These are phyloP conservation scores for Microtus ochrogaster DNA, from an alignment of 2,113 vertebrate species.

Conservation along the genomic window DNA sequence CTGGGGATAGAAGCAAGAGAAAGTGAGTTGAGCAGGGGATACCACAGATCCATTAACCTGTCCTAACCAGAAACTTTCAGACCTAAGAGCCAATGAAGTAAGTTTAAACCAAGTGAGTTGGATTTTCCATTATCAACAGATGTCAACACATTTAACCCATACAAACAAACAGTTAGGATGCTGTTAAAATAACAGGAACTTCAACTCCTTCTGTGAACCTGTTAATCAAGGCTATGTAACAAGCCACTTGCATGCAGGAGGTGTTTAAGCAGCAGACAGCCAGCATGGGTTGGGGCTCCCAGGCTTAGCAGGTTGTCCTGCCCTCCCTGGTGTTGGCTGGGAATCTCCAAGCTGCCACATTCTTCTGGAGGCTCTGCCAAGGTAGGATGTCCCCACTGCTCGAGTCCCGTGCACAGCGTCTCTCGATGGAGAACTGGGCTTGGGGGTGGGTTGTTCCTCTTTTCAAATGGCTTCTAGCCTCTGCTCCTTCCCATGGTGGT, in stretches of 20 bases:
- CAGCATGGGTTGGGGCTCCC: not conserved
- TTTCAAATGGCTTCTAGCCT: not conserved
- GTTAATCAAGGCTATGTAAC: not conserved
- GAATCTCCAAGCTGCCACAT: no score
- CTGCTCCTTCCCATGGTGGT: not conserved
- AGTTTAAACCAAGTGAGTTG: not conserved
- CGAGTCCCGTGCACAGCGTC: not conserved
- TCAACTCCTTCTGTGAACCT: not conserved
- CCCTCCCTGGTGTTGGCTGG: not conserved
- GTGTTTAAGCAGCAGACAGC: no score
- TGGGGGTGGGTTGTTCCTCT: not conserved
- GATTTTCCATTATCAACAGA: not conserved
- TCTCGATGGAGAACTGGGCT: no score
- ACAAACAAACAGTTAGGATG: not conserved
- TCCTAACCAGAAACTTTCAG: not conserved
- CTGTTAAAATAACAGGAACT: not conserved
- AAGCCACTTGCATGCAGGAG: not conserved
- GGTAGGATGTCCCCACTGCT: not conserved
- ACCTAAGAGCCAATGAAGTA: not conserved
- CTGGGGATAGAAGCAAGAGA: fast-evolving
- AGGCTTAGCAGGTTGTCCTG: not conserved
- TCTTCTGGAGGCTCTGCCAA: not conserved
- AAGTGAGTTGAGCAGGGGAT: fast-evolving
- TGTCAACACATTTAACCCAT: not conserved
- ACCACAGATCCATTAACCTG: not conserved